Base-by-base conservation (phyloP, 2,113 vertebrate species). In the Origma solitaria region DNA sequence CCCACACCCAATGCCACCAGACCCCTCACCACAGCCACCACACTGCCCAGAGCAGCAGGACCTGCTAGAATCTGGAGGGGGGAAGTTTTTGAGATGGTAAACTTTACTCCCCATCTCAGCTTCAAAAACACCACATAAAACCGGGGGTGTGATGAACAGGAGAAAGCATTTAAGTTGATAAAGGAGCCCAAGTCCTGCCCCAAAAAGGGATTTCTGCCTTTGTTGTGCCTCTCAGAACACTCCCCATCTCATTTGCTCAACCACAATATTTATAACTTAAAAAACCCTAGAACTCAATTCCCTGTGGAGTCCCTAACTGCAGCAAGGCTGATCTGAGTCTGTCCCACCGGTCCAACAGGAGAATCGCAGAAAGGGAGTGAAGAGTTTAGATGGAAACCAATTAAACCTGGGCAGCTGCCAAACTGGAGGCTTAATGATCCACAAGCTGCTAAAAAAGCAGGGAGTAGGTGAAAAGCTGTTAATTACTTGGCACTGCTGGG, bases 381-480 rank as follows among this genome's bases (percentile, higher is more conserved):
- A 85, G 75, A 42, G 37, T 53, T 94, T 27, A 88, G 62, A 42
- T 53, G 82, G 58, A 96, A 92, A 94, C 1, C 1, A 86, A 82
- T 88, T 80, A 82, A 80, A 80, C 14, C 37, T 83, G 90, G 58
- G 64, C 35, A 88, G 86, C 53, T 49, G 89, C 64, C 80, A 90
- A 83, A 56, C 56, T 77, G 64, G 56, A 83, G 35, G 51, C 50
- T 83, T 72, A 77, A 80, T 61, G 72, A 90, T 37, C 56, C 70
- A 38, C 12, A 53, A 6, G 16, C 72, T 61, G 62, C 61, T 81
- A 25, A 50, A 73, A 81, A 79, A 13, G n/a, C 61, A 54, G 58
- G 71, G 71, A 86, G 70, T 72, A 60, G 87, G 81, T 79, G 86
- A 89, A 89, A 87, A 85, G 84, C 11, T 80, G 78, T 53, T 56